Evolutionary conservation across 2,888 invertebrate genomes (phyloP).

Genomic region (Sarcophaga carnaria): DNA sequence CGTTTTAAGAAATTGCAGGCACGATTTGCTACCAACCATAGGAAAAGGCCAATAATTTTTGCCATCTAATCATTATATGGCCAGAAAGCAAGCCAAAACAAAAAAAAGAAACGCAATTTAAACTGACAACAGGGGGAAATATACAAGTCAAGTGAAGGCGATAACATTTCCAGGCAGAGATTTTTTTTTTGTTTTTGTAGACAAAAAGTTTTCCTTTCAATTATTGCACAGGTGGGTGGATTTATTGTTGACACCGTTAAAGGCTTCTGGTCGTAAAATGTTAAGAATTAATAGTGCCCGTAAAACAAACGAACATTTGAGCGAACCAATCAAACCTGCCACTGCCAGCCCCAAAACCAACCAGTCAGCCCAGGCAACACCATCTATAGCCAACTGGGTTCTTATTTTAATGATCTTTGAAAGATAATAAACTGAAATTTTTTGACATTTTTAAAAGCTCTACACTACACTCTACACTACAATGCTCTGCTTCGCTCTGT

Average conservation of each 20-base stretch:
- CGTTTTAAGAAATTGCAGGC: slow-evolving; percentile 43
- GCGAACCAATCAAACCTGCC: background rate
- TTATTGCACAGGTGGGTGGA: slow-evolving; percentile 70
- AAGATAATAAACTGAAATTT: slow-evolving; percentile 70
- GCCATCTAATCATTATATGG: slow-evolving; percentile 49
- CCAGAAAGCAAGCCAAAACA: slow-evolving; percentile 5
- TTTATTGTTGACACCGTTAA: slow-evolving; percentile 72
- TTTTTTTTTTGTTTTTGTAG: background rate
- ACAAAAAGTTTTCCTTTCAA: slow-evolving; percentile 26
- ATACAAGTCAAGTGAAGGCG: slow-evolving; percentile 56
- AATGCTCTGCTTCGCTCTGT: background rate
- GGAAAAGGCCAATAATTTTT: slow-evolving; percentile 26
- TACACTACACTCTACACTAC: background rate
- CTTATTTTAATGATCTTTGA: slow-evolving; percentile 67
- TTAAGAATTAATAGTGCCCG: slow-evolving; percentile 11
- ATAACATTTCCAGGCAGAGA: slow-evolving; percentile 39
- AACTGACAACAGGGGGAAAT: slow-evolving; percentile 54
- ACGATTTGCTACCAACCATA: slow-evolving; percentile 36
- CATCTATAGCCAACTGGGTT: slow-evolving; percentile 40
- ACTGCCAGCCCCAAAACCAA: background rate
- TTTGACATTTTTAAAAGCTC: slow-evolving; percentile 71
- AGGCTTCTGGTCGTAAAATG: slow-evolving; percentile 70
- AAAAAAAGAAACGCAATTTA: slow-evolving; percentile 5
- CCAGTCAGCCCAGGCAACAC: slow-evolving; percentile 9
- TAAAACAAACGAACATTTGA: slow-evolving; percentile 18